Evolutionary conservation across 2,888 invertebrate species (phyloP), one percentile per base, ranked within the genome.

Genomic region (Oegoconia quadripuncta): DNA sequence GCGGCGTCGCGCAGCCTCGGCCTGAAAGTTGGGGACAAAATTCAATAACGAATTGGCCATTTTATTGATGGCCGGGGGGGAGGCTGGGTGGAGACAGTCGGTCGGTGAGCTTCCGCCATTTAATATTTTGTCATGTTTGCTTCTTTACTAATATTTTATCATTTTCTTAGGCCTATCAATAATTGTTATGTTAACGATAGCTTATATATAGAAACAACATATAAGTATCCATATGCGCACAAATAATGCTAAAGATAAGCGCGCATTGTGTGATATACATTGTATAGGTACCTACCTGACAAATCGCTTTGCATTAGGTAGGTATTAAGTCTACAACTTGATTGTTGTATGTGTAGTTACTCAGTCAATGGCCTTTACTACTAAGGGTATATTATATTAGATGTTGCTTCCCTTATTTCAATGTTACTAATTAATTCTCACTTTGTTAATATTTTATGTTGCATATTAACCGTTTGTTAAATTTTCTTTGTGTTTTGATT

Each of bases 41-140:
- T 84, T 83, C 87, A 83, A 84, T 86, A 87, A 77, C 78, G 86
- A 86, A 82, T 86, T 88, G 84, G 88, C 87, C 88, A 88, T 88
- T 88, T 88, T 88, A 88, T 88, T 84, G 87, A 88, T 84, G 84
- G 79, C 78, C 66, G 81, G 84, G 81, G 70, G 84, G 80, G 76
- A 80, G 80, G 78, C 70, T 83, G 84, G 86, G 82, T 76, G 83
- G 82, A 81, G 84, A 81, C 79, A 66, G 66, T 73, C 63, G 61
- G 61, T 71, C 63, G 74, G 77, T 76, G 74, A 82, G 78, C 78
- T 82, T 80, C 78, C 78, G 82, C 78, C 79, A 82, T 83, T 78
- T 77, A 70, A 74, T 74, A 68, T 70, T 74, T 74, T 66, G 59
- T 61, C 48, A 56, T 50, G 56, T 65, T 60, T 64, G 54, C 56